Base-by-base conservation (phyloP, 2,888 invertebrate species). In the Plagodis pulveraria region DNA sequence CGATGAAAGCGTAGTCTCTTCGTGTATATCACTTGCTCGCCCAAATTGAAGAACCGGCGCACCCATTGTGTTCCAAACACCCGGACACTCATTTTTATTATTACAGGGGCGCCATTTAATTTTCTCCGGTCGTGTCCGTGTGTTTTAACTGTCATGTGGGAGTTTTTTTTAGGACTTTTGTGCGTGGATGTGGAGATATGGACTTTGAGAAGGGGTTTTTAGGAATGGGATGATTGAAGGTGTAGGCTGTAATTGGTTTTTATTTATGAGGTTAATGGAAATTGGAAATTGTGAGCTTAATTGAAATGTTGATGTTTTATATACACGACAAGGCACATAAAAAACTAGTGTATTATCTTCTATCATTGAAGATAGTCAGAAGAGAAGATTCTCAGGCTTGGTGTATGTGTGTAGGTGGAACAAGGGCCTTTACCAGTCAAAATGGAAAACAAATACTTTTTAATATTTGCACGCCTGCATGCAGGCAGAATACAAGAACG, bases 41-140 rank as follows among this genome's bases (percentile, higher is more conserved):
- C 73, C 72, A 78, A 83, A 83, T 82, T 82, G 79, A 77, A 80
- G 74, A 73, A 58, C 62, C 63, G 71, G 74, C 76, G 69, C 78
- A 69, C 78, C 80, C 81, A 82, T 82, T 84, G 81, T 83, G 76
- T 77, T 79, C 75, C 78, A 77, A 79, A 82, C 76, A 81, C 76
- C 75, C 78, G 77, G 78, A 82, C 76, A 81, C 76, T 76, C 77
- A 81, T 83, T 85, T 84, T 84, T 84, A 81, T 83, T 80, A 83
- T 83, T 74, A 81, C 78, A 70, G 70, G 70, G 70, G 56, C 65
- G 67, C 77, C 78, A 79, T 85, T 83, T 84, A 83, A 85, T 85
- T 84, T 85, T 80, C 82, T 78, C 77, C 69, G 70, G 53, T 65
- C 77, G 67, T 75, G 80, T 77, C 71, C 67, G 72, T 72, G 67